Evolutionary conservation across 2,888 invertebrate genomes (phyloP).

Genomic region (Trisateles emortualis): DNA sequence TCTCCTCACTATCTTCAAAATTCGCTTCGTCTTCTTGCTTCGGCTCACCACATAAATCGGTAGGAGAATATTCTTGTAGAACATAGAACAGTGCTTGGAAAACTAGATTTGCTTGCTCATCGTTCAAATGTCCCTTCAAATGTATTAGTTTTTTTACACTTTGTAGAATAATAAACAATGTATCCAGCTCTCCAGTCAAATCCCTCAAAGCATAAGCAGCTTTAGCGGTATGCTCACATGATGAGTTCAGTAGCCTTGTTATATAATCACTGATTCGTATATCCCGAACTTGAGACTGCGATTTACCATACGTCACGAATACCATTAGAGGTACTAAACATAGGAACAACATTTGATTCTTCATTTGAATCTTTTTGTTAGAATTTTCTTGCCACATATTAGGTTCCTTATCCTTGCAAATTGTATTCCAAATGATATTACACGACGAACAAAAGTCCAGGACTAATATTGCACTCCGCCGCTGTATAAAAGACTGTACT

Average conservation of each 20-base stretch:
- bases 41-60: conserved; percentile 54
- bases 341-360: conserved; percentile 88
- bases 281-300: conserved; percentile 59
- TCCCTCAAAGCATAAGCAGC: conserved; percentile 88
- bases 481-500: conserved; percentile 61
- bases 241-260: conserved; percentile 87
- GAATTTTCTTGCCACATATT: conserved; percentile 41
- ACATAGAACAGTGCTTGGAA: conserved; percentile 89
- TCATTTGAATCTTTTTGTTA: conserved; percentile 71
- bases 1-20: conserved; percentile 67
- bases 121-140: conserved; percentile 85
- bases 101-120: conserved; percentile 88
- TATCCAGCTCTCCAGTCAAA: conserved; percentile 76
- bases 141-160: conserved; percentile 87
- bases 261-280: conserved; percentile 87
- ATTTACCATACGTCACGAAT: conserved; percentile 60
- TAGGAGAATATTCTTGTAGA: conserved; percentile 84
- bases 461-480: conserved; percentile 60
- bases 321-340: conserved; percentile 88
- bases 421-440: conserved; percentile 63
- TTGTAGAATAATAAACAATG: conserved; percentile 78
- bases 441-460: conserved; percentile 72
- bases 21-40: conserved; percentile 48
- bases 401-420: conserved; percentile 60
- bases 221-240: conserved; percentile 88